Evolutionary conservation across 1,140 invertebrate species (phyloP), one percentile per base, ranked within the genome.

Genomic region (Varroa destructor): DNA sequence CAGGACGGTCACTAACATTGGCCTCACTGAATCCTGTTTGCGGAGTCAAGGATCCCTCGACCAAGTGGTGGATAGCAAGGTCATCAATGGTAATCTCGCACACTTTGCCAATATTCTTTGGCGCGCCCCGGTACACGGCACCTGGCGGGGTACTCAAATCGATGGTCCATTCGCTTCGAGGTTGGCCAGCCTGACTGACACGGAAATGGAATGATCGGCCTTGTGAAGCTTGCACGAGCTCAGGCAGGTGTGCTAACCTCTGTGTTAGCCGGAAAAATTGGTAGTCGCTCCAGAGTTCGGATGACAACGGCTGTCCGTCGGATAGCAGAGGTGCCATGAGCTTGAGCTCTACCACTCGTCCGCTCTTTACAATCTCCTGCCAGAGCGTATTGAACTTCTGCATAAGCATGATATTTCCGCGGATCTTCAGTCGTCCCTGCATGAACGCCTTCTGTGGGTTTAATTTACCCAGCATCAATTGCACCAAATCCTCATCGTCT

Each of bases 371-470:
- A 14, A 94, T 80, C 12, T 85, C 83, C 73, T 87, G 87, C 71
- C 77, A 77, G 8, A 77, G 64, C 37, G 75, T 72, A 54, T 77
- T 75, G 25, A 97, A 80, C 81, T 95, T 96, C 81, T 95, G 92
- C 2, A 89, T 87, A 5, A 96, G 79, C 89, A 95, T 92, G 56
- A 96, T 87, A 77, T 96, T 95, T 72, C 93, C 93, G 76, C 87
- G 85, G 51, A 95, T 86, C 81, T 95, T 95, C 70, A 96, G 78
- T 80, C 91, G 91, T 37, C 91, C 91, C 77, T 87, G 87, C 87
- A 95, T 89, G 79, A 93, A 97, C 5, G 92, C 91, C 76, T 87
- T 84, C 81, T 95, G 92, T 56, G 91, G 87, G 80, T 89, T 91
- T 4, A 95, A 80, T 81, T 92, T 89, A 51, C 91, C 91, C 36